Evolutionary conservation across 2,888 invertebrate species (phyloP).

Genomic region (Coremacera marginata): DNA sequence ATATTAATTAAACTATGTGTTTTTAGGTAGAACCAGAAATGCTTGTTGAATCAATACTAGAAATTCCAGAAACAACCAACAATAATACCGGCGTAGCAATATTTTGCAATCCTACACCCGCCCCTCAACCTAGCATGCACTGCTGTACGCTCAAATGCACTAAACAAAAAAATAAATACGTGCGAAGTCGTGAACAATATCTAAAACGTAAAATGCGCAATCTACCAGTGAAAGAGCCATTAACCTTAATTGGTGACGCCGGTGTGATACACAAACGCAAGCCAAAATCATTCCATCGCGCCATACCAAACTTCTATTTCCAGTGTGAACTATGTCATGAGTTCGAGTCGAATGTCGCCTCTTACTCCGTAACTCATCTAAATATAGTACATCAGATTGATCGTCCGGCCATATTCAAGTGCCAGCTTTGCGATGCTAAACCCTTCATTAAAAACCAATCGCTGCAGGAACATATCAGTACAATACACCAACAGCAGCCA

Average conservation of each 20-base stretch:
- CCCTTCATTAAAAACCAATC: slow-evolving; percentile 48
- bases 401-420: slow-evolving; percentile 44
- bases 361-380: slow-evolving; percentile 42
- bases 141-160: slow-evolving; percentile 31
- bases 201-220: slow-evolving; percentile 46
- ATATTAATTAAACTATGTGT: background rate
- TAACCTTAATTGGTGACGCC: slow-evolving; percentile 42
- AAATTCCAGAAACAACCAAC: slow-evolving; percentile 20
- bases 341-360: slow-evolving; percentile 46
- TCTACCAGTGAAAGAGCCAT: slow-evolving; percentile 42
- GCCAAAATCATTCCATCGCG: slow-evolving; percentile 43
- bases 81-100: background rate
- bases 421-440: slow-evolving; percentile 40
- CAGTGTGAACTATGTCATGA: slow-evolving; percentile 44
- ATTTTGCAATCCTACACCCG: background rate
- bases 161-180: slow-evolving; percentile 41
- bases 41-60: slow-evolving; percentile 43
- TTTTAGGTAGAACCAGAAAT: slow-evolving; percentile 38
- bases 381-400: slow-evolving; percentile 41
- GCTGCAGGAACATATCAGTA: slow-evolving; percentile 43
- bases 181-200: slow-evolving; percentile 44
- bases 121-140: background rate
- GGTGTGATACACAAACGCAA: slow-evolving; percentile 45
- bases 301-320: slow-evolving; percentile 46
- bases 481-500: slow-evolving; percentile 43